Conservation (phyloP, 1,140 invertebrate genomes). For the Penaeus indicus region DNA sequence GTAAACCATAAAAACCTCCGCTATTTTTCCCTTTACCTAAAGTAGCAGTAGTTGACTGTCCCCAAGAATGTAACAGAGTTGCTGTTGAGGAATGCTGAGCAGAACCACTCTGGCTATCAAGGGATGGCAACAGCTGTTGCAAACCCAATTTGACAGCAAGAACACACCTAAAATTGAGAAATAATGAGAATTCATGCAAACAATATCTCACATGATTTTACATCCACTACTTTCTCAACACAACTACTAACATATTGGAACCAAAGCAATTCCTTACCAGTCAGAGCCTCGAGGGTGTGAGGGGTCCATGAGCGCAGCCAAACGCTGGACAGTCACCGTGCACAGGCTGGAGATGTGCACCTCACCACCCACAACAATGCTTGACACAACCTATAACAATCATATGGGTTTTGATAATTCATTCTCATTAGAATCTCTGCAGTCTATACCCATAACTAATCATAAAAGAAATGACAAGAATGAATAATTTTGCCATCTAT, state of each 20-base stretch:
- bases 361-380: slow-evolving; percentile 71
- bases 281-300: slow-evolving; percentile 84
- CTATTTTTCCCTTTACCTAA: slow-evolving; percentile 68
- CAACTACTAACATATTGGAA: not conserved
- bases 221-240: not conserved
- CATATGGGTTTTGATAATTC: not conserved
- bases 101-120: slow-evolving; percentile 36
- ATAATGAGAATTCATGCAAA: not conserved
- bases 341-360: slow-evolving; percentile 74
- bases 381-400: slow-evolving; percentile 50
- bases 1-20: not conserved
- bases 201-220: too few species aligned
- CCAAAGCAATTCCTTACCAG: slow-evolving; percentile 46
- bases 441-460: too few species aligned
- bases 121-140: slow-evolving; percentile 50
- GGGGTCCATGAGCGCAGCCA: slow-evolving; percentile 76
- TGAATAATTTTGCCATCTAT: too few species aligned
- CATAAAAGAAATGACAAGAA: too few species aligned
- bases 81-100: slow-evolving; percentile 47
- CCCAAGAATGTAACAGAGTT: slow-evolving; percentile 55
- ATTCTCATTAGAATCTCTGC: too few species aligned
- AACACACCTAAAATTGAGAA: slow-evolving; percentile 48
- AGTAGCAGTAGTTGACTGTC: slow-evolving; percentile 68
- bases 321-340: slow-evolving; percentile 72
- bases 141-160: slow-evolving; percentile 56